phyloP scores from a whole-genome alignment of 92 coral and sea anemone species.

The Chrysogorgia sp. region DNA sequence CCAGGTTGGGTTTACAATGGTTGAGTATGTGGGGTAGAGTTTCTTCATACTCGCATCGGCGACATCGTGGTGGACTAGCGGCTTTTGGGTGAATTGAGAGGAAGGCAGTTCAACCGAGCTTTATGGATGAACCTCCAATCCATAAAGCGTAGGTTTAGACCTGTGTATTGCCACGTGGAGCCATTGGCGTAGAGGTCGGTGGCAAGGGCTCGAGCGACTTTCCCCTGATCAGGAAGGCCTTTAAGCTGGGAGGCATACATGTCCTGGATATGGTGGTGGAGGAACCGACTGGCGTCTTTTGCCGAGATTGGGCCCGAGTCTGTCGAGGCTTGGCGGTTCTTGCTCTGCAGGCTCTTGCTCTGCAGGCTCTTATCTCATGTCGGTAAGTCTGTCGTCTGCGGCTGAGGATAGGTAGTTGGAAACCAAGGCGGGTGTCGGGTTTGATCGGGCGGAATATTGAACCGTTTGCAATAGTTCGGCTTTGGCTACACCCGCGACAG shows the following conservation, averaged over 20 bases:
- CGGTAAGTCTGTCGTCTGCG: slow-evolving; percentile 30
- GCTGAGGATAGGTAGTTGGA: slow-evolving; percentile 28
- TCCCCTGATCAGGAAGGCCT: slow-evolving; percentile 39
- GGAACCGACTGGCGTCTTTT: slow-evolving; percentile 28
- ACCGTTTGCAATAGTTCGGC: slow-evolving; percentile 29
- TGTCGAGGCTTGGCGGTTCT: slow-evolving; percentile 24
- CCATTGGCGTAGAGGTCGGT: slow-evolving; percentile 47
- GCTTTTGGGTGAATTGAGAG: slow-evolving; percentile 51
- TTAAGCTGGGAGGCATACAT: slow-evolving; percentile 2
- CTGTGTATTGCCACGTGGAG: slow-evolving; percentile 35
- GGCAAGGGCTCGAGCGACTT: slow-evolving; percentile 31
- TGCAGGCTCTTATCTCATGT: slow-evolving; percentile 29
- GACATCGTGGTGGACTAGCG: slow-evolving; percentile 38
- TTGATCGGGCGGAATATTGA: slow-evolving; percentile 24
- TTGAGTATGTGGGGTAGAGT: slow-evolving; percentile 38
- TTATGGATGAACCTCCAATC: slow-evolving; percentile 54
- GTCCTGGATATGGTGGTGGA: slow-evolving; percentile 22
- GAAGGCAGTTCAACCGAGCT: slow-evolving; percentile 46
- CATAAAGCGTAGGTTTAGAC: slow-evolving; percentile 23
- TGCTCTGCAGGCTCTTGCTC: slow-evolving; percentile 14
- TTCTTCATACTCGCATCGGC: slow-evolving; percentile 26
- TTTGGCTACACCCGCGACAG: slow-evolving; percentile 22
- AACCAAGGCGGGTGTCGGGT: slow-evolving; percentile 26
- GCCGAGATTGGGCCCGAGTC: slow-evolving; percentile 24
- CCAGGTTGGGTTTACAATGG: slow-evolving; percentile 41